phyloP scores from a whole-genome alignment of 2,797 vertebrate genomes.

The Mionectes olivaceus region DNA sequence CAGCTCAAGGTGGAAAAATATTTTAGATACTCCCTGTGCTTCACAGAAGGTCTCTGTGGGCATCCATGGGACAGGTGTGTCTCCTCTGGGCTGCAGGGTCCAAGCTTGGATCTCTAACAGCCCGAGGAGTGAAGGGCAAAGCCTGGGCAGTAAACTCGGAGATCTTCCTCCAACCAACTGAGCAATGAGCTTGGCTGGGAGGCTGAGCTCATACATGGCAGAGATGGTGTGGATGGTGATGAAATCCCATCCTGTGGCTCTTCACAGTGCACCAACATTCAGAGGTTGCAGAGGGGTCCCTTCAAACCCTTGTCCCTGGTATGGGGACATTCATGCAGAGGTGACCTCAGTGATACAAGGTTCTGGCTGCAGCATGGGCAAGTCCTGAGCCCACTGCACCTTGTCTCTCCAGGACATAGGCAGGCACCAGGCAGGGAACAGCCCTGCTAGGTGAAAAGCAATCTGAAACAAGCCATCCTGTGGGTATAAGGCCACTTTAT shows the following conservation, averaged over 20 bases:
- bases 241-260: neutral
- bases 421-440: neutral
- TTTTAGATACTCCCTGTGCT: neutral
- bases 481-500: neutral
- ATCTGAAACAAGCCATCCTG: neutral
- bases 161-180: fast-evolving
- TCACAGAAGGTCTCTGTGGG: neutral
- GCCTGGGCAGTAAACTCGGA: neutral
- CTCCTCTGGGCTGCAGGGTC: neutral
- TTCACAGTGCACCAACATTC: neutral
- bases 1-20: neutral
- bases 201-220: neutral
- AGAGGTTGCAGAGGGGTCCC: neutral
- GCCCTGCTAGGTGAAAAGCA: fast-evolving
- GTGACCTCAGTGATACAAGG: fast-evolving
- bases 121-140: neutral
- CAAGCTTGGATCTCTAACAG: neutral
- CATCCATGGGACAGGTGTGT: fast-evolving
- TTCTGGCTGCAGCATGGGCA: neutral
- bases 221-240: fast-evolving
- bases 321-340: neutral
- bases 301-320: too few species aligned
- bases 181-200: neutral
- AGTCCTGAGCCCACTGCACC: neutral
- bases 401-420: fast-evolving